phyloP scores from a whole-genome alignment of 2,888 invertebrate genomes.

The Latrodectus hesperus region DNA sequence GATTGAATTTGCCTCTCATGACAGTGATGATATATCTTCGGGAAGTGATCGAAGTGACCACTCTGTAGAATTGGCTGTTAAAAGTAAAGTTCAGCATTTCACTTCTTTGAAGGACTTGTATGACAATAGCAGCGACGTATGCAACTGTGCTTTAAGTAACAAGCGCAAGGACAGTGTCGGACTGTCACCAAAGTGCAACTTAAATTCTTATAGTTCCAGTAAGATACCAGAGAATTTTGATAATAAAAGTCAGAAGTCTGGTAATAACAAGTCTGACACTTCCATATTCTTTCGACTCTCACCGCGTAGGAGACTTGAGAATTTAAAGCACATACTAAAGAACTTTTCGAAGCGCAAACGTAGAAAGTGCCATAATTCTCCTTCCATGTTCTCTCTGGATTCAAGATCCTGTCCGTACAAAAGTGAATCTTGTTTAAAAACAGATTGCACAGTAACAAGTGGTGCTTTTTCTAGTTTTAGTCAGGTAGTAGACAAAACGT shows the following conservation, averaged over 20 bases:
- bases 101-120: conserved; percentile 57
- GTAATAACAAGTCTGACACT: conserved; percentile 44
- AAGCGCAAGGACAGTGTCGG: conserved; percentile 35
- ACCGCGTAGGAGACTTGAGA: conserved; percentile 52
- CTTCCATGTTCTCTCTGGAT: conserved; percentile 39
- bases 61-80: conserved; percentile 68
- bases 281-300: conserved; percentile 60
- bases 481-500: conserved; percentile 52
- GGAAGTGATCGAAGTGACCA: conserved; percentile 62
- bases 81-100: conserved; percentile 61
- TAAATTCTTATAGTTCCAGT: conserved; percentile 22
- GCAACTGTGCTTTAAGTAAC: conserved; percentile 57
- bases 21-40: conserved; percentile 53
- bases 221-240: conserved; percentile 16
- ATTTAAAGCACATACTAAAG: conserved; percentile 59
- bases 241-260: neutral
- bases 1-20: conserved; percentile 70
- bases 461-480: conserved; percentile 41
- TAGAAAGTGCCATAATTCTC: conserved; percentile 30
- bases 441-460: conserved; percentile 21
- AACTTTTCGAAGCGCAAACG: conserved; percentile 48
- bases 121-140: conserved; percentile 26
- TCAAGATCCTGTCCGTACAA: conserved; percentile 38
- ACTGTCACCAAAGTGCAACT: conserved; percentile 42
- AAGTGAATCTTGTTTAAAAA: conserved; percentile 51